Conservation (phyloP, 1,140 invertebrate genomes). For the Battus philenor region DNA sequence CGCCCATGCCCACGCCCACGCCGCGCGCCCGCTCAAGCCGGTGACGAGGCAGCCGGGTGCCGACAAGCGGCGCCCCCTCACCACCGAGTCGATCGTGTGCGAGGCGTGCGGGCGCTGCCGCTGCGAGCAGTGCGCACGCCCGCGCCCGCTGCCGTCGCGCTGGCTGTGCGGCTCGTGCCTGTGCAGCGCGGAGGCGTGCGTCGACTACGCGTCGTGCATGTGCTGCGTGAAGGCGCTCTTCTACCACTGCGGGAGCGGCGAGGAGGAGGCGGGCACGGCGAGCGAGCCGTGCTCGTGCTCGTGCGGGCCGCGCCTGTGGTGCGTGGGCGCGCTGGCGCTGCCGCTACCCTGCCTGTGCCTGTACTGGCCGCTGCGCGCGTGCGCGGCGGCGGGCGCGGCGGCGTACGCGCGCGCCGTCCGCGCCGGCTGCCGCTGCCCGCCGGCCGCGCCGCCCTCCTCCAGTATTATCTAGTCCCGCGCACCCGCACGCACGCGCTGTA, state of each 20-base stretch:
- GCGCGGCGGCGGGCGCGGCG: slow-evolving; percentile 85
- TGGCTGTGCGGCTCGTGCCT: slow-evolving; percentile 93
- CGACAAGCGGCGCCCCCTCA: slow-evolving; percentile 63
- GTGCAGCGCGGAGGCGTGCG: slow-evolving; percentile 88
- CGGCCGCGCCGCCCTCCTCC: slow-evolving; percentile 62
- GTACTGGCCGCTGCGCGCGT: slow-evolving; percentile 93
- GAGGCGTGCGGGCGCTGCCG: slow-evolving; percentile 89
- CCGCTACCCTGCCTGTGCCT: slow-evolving; percentile 92
- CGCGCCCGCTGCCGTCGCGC: slow-evolving; percentile 86
- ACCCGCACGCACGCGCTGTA: slow-evolving; percentile 62
- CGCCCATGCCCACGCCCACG: slow-evolving; percentile 76
- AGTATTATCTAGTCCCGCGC: slow-evolving; percentile 76
- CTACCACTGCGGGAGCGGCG: slow-evolving; percentile 91
- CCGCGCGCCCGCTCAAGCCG: slow-evolving; percentile 66
- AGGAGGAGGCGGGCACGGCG: slow-evolving; percentile 80
- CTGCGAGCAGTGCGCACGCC: slow-evolving; percentile 91
- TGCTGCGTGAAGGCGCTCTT: slow-evolving; percentile 95
- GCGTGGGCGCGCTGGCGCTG: slow-evolving; percentile 86
- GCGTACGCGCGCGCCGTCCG: slow-evolving; percentile 88
- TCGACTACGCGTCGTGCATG: slow-evolving; percentile 93
- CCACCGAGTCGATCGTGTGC: slow-evolving; percentile 85
- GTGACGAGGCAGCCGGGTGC: slow-evolving; percentile 59
- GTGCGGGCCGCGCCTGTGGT: slow-evolving; percentile 88
- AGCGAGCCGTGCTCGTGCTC: slow-evolving; percentile 79
- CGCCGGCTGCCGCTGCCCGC: slow-evolving; percentile 77